Evolutionary conservation across 2,113 vertebrate genomes (phyloP).

Genomic region (Ciconia boyciana): DNA sequence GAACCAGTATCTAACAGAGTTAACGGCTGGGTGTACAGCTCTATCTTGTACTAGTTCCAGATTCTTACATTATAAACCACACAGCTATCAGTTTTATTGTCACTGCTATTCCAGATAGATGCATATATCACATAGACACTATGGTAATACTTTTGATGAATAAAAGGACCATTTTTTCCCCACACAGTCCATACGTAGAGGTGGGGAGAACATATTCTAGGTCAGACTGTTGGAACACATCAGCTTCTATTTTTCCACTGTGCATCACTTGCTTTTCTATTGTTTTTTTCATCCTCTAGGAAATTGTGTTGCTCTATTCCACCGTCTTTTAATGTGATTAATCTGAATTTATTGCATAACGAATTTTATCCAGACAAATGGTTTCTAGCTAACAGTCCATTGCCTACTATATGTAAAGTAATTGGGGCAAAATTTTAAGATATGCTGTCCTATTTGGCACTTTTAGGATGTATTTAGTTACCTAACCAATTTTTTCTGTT

Average conservation of each 20-base stretch:
- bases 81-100: background rate
- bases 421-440: background rate
- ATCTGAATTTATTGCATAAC: background rate
- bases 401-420: background rate
- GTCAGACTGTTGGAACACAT: background rate
- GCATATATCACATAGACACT: background rate
- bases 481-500: background rate
- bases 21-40: background rate
- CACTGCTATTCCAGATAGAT: background rate
- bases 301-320: background rate
- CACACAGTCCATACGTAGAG: rapidly evolving
- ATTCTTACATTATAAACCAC: constrained; percentile 23
- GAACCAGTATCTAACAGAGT: background rate
- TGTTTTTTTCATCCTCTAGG: background rate
- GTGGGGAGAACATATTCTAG: background rate
- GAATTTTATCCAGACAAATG: background rate
- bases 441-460: background rate
- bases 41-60: constrained; percentile 13
- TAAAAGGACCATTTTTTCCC: background rate
- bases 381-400: background rate
- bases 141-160: background rate
- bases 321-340: background rate
- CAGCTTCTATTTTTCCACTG: background rate
- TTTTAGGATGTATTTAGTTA: background rate
- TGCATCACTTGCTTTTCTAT: background rate